Evolutionary conservation across 1,140 invertebrate genomes (phyloP).

Genomic region (Lineus longissimus): DNA sequence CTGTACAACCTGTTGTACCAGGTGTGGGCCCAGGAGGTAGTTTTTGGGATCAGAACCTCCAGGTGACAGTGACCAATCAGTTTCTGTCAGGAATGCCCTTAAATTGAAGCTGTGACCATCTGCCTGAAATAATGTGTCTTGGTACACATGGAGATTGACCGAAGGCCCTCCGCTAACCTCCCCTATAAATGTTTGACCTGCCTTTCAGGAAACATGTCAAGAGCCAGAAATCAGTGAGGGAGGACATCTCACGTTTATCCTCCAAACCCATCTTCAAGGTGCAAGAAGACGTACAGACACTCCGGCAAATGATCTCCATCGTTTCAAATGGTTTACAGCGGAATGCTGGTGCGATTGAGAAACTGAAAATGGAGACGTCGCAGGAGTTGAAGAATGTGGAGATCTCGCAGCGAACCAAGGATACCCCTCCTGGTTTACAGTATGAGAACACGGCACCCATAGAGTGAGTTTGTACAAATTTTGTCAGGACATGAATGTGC

Average conservation of each 20-base stretch:
- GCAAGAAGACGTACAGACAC: conserved; percentile 62
- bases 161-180: too few species aligned
- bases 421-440: conserved; percentile 70
- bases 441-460: conserved; percentile 73
- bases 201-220: conserved; percentile 74
- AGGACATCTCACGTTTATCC: conserved; percentile 73
- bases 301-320: conserved; percentile 65
- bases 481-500: too few species aligned
- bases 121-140: too few species aligned
- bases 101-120: too few species aligned
- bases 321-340: conserved; percentile 54
- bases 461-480: conserved; percentile 54
- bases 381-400: conserved; percentile 71
- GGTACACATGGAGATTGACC: too few species aligned
- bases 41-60: too few species aligned
- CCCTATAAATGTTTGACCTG: conserved; percentile 39
- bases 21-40: too few species aligned
- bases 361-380: conserved; percentile 70
- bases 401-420: conserved; percentile 74
- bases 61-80: too few species aligned
- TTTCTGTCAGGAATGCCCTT: too few species aligned
- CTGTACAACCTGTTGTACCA: too few species aligned
- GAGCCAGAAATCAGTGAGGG: conserved; percentile 74
- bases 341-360: conserved; percentile 64
- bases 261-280: conserved; percentile 66